Conservation (phyloP, 2,797 vertebrate species). For the Aulostomus chinensis region DNA sequence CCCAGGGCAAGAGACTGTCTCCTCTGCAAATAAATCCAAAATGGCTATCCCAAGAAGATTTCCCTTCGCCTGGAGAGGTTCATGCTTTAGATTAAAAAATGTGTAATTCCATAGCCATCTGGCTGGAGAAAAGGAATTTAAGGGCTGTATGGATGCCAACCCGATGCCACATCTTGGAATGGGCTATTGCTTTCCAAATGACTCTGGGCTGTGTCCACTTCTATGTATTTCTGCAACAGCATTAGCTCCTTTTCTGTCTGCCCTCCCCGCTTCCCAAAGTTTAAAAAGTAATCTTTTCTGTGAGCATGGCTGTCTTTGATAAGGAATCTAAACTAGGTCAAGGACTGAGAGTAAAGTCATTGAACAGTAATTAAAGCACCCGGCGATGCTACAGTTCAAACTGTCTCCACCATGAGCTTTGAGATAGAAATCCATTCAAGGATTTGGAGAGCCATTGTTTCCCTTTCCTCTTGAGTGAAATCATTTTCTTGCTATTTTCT, state of each 20-base stretch:
- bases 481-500: conserved; percentile 67
- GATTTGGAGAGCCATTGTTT: conserved; percentile 79
- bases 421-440: conserved; percentile 79
- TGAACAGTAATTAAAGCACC: conserved; percentile 77
- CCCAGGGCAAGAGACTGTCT: conserved; percentile 59
- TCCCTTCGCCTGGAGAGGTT: conserved; percentile 79
- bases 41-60: conserved; percentile 79
- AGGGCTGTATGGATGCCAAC: conserved; percentile 81
- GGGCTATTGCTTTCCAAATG: conserved; percentile 86
- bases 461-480: conserved; percentile 73
- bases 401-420: conserved; percentile 60
- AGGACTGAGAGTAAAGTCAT: conserved; percentile 79
- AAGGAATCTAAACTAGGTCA: conserved; percentile 83
- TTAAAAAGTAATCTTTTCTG: conserved; percentile 80
- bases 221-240: conserved; percentile 75
- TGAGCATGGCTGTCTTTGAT: conserved; percentile 70
- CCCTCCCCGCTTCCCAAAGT: conserved; percentile 69
- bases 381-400: conserved; percentile 67
- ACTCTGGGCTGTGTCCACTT: conserved; percentile 76
- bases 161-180: conserved; percentile 86
- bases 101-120: conserved; percentile 88
- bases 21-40: conserved; percentile 74
- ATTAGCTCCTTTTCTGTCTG: conserved; percentile 73
- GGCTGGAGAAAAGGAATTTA: conserved; percentile 83
- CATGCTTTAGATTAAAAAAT: conserved; percentile 86